A percentile compares a stretch with the other conserved stretches of the same genome.
Evolutionary conservation across 2,888 invertebrate species (phyloP).

Genomic region (Phragmatobia fuliginosa): DNA sequence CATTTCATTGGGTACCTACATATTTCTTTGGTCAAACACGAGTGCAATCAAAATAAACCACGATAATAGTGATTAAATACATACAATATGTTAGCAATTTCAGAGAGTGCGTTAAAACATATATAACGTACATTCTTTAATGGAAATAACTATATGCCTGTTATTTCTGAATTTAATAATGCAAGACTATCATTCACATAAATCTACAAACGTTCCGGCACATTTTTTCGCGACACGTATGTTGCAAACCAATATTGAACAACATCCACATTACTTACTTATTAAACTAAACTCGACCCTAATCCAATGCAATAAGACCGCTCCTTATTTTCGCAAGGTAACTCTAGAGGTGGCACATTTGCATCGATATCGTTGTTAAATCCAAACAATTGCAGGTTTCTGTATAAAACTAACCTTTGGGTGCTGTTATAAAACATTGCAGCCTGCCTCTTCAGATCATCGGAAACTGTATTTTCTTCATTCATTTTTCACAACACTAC

Average conservation of each 20-base stretch:
- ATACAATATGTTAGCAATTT: background rate
- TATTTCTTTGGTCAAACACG: background rate
- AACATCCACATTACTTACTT: slow-evolving; percentile 8
- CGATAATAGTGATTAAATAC: background rate
- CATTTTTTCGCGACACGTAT: slow-evolving; percentile 43
- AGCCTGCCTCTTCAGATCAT: slow-evolving; percentile 80
- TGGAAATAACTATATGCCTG: background rate
- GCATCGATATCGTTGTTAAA: slow-evolving; percentile 53
- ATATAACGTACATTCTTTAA: background rate
- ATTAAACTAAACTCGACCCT: slow-evolving; percentile 35
- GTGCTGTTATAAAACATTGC: slow-evolving; percentile 83
- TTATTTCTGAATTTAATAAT: slow-evolving; percentile 21
- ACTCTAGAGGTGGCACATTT: slow-evolving; percentile 16
- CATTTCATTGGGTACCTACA: background rate
- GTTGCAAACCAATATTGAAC: slow-evolving; percentile 22
- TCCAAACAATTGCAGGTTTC: slow-evolving; percentile 50
- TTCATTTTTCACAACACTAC: slow-evolving; percentile 67
- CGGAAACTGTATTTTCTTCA: slow-evolving; percentile 76
- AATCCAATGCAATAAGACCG: slow-evolving; percentile 17
- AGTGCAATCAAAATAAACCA: background rate
- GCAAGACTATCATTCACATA: slow-evolving; percentile 36
- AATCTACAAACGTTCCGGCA: slow-evolving; percentile 38
- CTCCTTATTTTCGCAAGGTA: slow-evolving; percentile 1
- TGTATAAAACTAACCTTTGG: slow-evolving; percentile 70
- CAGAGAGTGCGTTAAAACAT: background rate